Conservation (phyloP, 2,797 vertebrate genomes). For the Rhinella marina region DNA sequence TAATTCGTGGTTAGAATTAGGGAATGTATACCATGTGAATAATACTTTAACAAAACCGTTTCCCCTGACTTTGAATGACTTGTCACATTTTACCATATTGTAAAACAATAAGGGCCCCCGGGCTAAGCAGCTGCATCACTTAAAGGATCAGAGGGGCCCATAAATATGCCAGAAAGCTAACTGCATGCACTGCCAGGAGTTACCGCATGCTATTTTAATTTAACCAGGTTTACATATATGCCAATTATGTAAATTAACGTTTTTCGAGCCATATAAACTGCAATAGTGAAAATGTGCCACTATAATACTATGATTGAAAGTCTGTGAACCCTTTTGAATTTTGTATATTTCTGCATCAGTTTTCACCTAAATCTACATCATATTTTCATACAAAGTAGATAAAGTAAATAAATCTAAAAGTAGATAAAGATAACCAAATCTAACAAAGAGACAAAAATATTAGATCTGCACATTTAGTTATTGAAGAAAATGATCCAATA, state of each 20-base stretch:
- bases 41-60: background rate
- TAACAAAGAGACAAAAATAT: too few relatives aligned
- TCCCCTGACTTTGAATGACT: conserved; percentile 1
- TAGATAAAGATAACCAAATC: too few relatives aligned
- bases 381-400: too few relatives aligned
- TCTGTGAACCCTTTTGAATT: too few relatives aligned
- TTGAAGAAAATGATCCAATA: too few relatives aligned
- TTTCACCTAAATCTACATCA: too few relatives aligned
- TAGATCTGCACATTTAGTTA: too few relatives aligned
- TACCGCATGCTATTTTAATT: background rate
- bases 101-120: conserved; percentile 6
- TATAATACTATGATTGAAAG: too few relatives aligned
- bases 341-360: too few relatives aligned
- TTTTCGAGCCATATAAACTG: background rate
- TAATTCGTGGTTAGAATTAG: background rate
- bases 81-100: background rate
- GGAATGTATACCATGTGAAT: background rate
- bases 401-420: too few relatives aligned
- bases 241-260: background rate
- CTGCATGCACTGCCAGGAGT: background rate
- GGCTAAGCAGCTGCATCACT: conserved; percentile 2
- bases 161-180: background rate
- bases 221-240: background rate
- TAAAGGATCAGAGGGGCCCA: background rate
- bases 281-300: too few relatives aligned